Conservation (phyloP, 1,140 invertebrate species). For the Gryllus bimaculatus region DNA sequence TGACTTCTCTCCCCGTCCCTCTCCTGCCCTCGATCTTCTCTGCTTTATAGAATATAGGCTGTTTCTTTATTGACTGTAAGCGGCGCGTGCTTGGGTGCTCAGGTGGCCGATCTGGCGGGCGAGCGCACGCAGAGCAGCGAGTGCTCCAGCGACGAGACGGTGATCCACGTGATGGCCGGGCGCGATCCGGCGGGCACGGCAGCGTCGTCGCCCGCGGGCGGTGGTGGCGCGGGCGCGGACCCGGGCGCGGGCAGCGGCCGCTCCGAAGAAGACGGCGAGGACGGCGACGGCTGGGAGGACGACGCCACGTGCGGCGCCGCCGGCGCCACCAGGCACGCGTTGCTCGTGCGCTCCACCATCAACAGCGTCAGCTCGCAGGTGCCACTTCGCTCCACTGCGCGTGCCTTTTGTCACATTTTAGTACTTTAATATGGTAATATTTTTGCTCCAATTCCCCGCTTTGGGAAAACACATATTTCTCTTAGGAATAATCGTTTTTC, state of each 20-base stretch:
- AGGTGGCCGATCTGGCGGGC: conserved; percentile 9
- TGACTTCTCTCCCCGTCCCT: too few species aligned
- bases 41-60: too few species aligned
- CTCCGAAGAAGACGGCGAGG: conserved; percentile 26
- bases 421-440: too few species aligned
- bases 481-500: too few species aligned
- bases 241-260: conserved; percentile 28
- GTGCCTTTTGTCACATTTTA: too few species aligned
- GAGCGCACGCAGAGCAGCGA: conserved; percentile 36
- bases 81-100: too few species aligned
- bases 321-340: background rate
- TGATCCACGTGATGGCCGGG: conserved; percentile 34
- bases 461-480: too few species aligned
- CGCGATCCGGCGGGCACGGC: background rate
- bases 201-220: too few species aligned
- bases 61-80: too few species aligned
- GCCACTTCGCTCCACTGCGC: too few species aligned
- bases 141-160: conserved; percentile 39
- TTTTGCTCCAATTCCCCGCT: too few species aligned
- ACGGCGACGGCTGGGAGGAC: conserved; percentile 39
- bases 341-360: conserved; percentile 33
- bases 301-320: background rate
- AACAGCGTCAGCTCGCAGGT: conserved; percentile 55
- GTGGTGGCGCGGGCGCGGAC: conserved; percentile 25
- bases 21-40: too few species aligned